Evolutionary conservation across 2,888 invertebrate species (phyloP), one percentile per base, ranked within the genome.

Genomic region (Melinaea marsaeus): DNA sequence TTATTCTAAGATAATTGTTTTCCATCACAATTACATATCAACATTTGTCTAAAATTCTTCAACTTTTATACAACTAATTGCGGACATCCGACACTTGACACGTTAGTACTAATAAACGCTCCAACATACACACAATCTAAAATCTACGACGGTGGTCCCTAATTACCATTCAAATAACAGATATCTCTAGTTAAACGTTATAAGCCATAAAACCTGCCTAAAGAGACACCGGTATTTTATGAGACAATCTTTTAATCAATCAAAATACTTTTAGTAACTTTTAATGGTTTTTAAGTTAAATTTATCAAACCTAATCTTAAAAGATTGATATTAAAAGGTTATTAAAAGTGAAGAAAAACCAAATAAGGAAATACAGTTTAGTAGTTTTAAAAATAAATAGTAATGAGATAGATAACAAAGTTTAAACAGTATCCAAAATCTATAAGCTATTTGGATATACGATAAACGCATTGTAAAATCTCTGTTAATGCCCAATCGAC

Each of bases 381-480:
- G 56, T 34, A 59, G 57, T 45, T 51, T 32, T 58, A 54, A 42
- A 54, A 46, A 58, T 63, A 51, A n/a, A 35, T 60, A 56, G 62
- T 79, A 79, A 74, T 69, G 69, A 77, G 79, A 76, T 85, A 86
- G 86, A 84, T 88, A 87, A 81, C 75, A 72, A 78, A 82, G 74
- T 86, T 85, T 84, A 81, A 86, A 87, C 83, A 80, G 81, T 86
- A 85, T 79, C 80, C 83, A 72, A 84, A 84, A 83, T 85, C 80
- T 79, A 73, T 75, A 78, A 78, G 80, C 83, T 85, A 86, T 87
- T 86, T 81, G 78, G 75, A 75, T 79, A 75, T 79, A 80, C 64
- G 80, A 80, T 81, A 83, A 82, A 81, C 75, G 79, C 76, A 76
- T 80, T 85, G 81, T 82, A 81, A 80, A 79, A 81, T 77, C 79